phyloP scores from a whole-genome alignment of 1,140 invertebrate species.

The Cherax quadricarinatus region DNA sequence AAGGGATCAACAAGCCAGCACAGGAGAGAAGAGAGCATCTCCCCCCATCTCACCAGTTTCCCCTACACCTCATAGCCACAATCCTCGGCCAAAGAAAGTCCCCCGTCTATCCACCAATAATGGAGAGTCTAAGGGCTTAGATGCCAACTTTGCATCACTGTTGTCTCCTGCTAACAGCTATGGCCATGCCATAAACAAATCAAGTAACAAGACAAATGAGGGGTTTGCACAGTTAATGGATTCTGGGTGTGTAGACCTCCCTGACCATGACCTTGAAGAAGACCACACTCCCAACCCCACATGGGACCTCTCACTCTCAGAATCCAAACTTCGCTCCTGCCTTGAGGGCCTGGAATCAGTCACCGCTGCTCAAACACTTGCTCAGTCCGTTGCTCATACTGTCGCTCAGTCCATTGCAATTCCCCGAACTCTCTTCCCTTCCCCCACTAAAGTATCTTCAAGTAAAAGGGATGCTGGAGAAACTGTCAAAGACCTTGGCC shows the following conservation, averaged over 20 bases:
- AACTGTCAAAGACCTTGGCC: slow-evolving; percentile 10
- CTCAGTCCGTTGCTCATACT: slow-evolving; percentile 62
- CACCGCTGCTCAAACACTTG: slow-evolving; percentile 53
- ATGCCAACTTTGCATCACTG: slow-evolving; percentile 56
- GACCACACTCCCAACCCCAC: slow-evolving; percentile 41
- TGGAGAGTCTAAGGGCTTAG: slow-evolving; percentile 54
- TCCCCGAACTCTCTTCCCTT: slow-evolving; percentile 49
- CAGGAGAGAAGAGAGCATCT: slow-evolving; percentile 67
- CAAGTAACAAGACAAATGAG: slow-evolving; percentile 43
- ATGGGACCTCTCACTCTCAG: slow-evolving; percentile 54
- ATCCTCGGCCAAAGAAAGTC: slow-evolving; percentile 60
- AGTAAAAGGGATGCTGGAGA: slow-evolving; percentile 40
- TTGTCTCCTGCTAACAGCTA: slow-evolving; percentile 62
- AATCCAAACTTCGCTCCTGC: slow-evolving; percentile 59
- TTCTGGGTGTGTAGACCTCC: slow-evolving; percentile 48
- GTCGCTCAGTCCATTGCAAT: slow-evolving; percentile 59
- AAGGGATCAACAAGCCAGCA: slow-evolving; percentile 54
- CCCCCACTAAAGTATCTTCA: slow-evolving; percentile 53
- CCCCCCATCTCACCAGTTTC: slow-evolving; percentile 63
- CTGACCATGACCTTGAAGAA: slow-evolving; percentile 47
- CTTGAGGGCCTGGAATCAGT: slow-evolving; percentile 59
- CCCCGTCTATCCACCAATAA: slow-evolving; percentile 51
- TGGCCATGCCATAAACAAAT: slow-evolving; percentile 58
- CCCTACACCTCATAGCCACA: slow-evolving; percentile 40
- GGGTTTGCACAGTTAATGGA: slow-evolving; percentile 68